Evolutionary conservation across 1,140 invertebrate genomes (phyloP), one percentile per base, ranked within the genome.

Genomic region (Argopecten irradians): DNA sequence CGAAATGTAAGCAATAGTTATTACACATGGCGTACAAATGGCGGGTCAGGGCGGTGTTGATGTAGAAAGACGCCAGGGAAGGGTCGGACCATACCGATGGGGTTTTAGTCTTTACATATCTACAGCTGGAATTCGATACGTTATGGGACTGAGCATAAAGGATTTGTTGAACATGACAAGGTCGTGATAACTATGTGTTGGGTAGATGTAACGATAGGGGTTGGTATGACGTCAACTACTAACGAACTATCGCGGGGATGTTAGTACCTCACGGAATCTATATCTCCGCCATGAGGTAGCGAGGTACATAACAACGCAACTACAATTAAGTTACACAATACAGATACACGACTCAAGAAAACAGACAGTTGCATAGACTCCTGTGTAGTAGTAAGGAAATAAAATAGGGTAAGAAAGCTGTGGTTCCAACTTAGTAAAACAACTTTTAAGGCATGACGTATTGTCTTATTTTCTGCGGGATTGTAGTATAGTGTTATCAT

Each of bases 21-120:
- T 71, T 71, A 71, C 55, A 71, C 55, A 71, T n/a, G 55, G 55
- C n/a, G 55, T 71, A 71, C 55, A 71, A 71, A 71, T 28, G 55
- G 55, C 11, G 28, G 55, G 1, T 22, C 55, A n/a, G 5, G n/a
- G n/a, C 8, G 28, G 55, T 11, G 22, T 71, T 71, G 55, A 71
- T 71, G 22, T 71, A 28, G 55, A 11, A 71, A n/a, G 22, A 71
- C n/a, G 55, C 55, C 8, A 8, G 28, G 22, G 55, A 5, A 71
- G 55, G 55, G 55, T 71, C 5, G 55, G n/a, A 3, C 55, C 28
- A 46, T 19, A 46, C n/a, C 19, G 43, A 46, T 46, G 43, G 43
- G 14, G 2, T 46, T 14, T 46, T 5, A n/a, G 55, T 71, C 55
- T 71, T n/a, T 7, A 71, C 5, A 71, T 71, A n/a, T n/a, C n/a